Evolutionary conservation across 2,113 vertebrate genomes (phyloP).

Genomic region (Seriola quinqueradiata): DNA sequence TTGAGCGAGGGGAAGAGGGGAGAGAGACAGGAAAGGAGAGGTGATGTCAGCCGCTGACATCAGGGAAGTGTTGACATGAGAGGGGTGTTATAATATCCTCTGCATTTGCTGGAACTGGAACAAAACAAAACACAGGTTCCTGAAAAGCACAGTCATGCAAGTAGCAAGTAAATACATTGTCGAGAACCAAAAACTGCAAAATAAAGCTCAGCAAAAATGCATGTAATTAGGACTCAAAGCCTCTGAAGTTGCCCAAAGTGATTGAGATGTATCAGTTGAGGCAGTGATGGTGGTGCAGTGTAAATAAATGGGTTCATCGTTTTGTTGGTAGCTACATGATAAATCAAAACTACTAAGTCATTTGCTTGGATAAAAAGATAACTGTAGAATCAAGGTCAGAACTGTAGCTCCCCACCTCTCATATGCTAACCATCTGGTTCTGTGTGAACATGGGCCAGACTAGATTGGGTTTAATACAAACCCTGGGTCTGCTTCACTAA

Average conservation of each 20-base stretch:
- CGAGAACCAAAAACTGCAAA: background rate
- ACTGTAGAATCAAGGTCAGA: conserved; percentile 42
- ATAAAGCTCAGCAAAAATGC: background rate
- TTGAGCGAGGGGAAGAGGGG: conserved; percentile 1
- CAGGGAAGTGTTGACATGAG: conserved; percentile 48
- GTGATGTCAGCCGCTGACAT: conserved; percentile 50
- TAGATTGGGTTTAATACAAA: conserved; percentile 60
- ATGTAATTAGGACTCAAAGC: conserved; percentile 7
- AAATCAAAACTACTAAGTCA: conserved; percentile 24
- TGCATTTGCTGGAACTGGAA: conserved; percentile 6
- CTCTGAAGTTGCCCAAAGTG: background rate
- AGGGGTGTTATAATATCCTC: conserved; percentile 41
- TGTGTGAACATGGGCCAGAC: conserved; percentile 41
- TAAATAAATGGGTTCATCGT: conserved; percentile 21
- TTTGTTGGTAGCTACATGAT: conserved; percentile 7
- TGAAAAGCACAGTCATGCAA: background rate
- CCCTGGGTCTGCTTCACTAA: conserved; percentile 45
- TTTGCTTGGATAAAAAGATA: conserved; percentile 17
- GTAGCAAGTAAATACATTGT: background rate
- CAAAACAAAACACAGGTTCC: background rate
- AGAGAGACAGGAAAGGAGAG: conserved; percentile 43
- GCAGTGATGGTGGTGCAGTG: conserved; percentile 3
- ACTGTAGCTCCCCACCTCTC: conserved; percentile 20
- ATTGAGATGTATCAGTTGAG: background rate
- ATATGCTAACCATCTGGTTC: conserved; percentile 63